Evolutionary conservation across 2,797 vertebrate species (phyloP).

Genomic region (Urophycis tenuis): DNA sequence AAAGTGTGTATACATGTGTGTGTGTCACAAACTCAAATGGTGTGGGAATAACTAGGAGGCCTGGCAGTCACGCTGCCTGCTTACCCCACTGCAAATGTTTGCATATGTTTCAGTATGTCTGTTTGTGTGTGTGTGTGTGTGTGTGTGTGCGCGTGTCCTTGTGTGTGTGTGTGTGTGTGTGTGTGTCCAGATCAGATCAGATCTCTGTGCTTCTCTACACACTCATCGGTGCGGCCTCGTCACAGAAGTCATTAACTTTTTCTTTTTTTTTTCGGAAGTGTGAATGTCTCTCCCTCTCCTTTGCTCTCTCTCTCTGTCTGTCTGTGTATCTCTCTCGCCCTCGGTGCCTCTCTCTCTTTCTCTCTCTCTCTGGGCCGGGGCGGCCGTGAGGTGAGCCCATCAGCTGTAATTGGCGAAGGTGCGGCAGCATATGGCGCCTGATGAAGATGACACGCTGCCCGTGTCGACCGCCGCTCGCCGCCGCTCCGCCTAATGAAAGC

Average conservation of each 20-base stretch:
- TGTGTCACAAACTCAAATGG: not conserved
- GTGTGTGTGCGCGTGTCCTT: not conserved
- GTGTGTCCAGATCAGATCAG: slow-evolving; percentile 10
- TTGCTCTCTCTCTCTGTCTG: too few species aligned
- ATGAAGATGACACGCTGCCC: slow-evolving; percentile 19
- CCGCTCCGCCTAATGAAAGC: not conserved
- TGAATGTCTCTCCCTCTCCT: too few species aligned
- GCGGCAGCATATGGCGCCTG: slow-evolving; percentile 15
- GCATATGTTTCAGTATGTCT: too few species aligned
- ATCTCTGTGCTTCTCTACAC: slow-evolving; percentile 1
- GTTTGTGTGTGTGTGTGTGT: not conserved
- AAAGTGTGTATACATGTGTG: slow-evolving; percentile 16
- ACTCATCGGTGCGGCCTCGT: slow-evolving; percentile 19
- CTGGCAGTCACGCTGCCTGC: not conserved
- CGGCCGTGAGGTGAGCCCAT: slow-evolving; percentile 14
- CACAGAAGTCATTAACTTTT: slow-evolving; percentile 16
- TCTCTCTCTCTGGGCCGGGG: not conserved
- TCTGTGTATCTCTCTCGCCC: too few species aligned
- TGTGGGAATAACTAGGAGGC: not conserved
- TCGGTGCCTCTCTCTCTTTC: too few species aligned
- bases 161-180: slow-evolving; percentile 1
- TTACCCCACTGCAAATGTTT: not conserved
- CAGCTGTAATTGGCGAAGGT: slow-evolving; percentile 26
- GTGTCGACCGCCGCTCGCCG: not conserved
- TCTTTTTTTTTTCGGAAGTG: not conserved